Conservation (phyloP, 2,113 vertebrate species). For the Charina bottae region DNA sequence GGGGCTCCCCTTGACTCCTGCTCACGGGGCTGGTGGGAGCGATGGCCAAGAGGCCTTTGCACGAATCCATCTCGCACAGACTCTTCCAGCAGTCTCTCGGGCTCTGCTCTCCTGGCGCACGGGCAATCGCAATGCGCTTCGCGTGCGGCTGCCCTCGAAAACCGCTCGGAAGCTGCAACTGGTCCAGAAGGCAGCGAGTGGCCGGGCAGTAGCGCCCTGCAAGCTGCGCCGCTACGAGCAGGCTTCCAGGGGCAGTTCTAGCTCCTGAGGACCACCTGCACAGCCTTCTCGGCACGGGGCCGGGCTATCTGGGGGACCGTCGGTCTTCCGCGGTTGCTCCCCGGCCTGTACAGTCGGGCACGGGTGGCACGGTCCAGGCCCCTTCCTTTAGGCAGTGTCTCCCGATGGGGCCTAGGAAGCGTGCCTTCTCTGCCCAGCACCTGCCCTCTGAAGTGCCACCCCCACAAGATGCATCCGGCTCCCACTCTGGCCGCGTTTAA, state of each 20-base stretch:
- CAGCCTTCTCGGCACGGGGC: background rate
- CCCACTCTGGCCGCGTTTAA: background rate
- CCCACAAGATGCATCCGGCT: too few species aligned
- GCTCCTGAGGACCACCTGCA: background rate
- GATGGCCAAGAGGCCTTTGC: background rate
- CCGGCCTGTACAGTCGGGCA: background rate
- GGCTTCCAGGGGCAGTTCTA: background rate
- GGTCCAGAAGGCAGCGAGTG: background rate
- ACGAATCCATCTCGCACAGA: background rate
- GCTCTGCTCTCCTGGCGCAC: background rate
- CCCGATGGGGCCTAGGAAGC: background rate
- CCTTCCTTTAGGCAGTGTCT: background rate
- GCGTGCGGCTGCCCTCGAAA: background rate
- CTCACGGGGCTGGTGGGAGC: background rate
- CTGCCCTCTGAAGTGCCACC: background rate
- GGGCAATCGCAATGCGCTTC: background rate
- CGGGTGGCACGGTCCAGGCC: background rate
- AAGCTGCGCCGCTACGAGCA: background rate
- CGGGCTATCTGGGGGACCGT: background rate
- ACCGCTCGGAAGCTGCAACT: background rate
- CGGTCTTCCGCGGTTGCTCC: background rate
- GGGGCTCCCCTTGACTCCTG: background rate
- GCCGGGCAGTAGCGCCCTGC: background rate
- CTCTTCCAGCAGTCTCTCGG: background rate
- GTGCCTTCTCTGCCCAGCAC: background rate